These are phyloP conservation scores for Gortyna flavago DNA, from an alignment of 2,888 invertebrate species.

Conservation along the genomic window DNA sequence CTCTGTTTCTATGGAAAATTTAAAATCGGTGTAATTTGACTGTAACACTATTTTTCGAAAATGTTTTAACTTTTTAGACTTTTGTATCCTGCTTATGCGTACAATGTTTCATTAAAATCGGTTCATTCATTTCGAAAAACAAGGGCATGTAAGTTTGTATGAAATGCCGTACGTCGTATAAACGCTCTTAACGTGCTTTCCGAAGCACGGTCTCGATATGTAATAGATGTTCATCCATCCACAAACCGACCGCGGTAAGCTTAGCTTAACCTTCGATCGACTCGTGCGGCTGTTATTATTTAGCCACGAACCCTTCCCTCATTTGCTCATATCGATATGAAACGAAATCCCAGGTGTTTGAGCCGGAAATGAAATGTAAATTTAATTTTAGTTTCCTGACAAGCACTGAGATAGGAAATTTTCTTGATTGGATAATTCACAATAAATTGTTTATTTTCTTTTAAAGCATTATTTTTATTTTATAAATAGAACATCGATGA, in stretches of 20 bases:
- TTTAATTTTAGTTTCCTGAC: not conserved
- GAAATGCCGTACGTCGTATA: too few species aligned
- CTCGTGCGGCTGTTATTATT: not conserved
- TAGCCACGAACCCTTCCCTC: not conserved
- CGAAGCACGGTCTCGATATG: not conserved
- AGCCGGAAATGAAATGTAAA: not conserved
- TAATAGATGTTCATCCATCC: not conserved
- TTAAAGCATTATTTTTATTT: conserved; percentile 2
- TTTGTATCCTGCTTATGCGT: too few species aligned
- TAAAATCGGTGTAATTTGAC: too few species aligned
- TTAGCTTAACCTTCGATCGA: not conserved
- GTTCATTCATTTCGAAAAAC: too few species aligned
- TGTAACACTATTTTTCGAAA: too few species aligned
- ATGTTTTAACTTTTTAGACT: too few species aligned
- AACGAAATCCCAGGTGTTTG: not conserved
- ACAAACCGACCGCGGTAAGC: not conserved
- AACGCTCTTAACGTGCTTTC: not conserved
- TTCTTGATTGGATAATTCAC: too few species aligned
- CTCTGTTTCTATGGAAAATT: too few species aligned
- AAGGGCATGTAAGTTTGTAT: too few species aligned
- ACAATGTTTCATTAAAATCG: too few species aligned
- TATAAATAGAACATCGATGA: conserved; percentile 22
- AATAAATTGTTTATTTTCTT: not conserved
- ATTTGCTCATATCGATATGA: not conserved
- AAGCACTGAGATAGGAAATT: not conserved